Evolutionary conservation across 2,113 vertebrate genomes (phyloP).

Genomic region (Heliornis fulica): DNA sequence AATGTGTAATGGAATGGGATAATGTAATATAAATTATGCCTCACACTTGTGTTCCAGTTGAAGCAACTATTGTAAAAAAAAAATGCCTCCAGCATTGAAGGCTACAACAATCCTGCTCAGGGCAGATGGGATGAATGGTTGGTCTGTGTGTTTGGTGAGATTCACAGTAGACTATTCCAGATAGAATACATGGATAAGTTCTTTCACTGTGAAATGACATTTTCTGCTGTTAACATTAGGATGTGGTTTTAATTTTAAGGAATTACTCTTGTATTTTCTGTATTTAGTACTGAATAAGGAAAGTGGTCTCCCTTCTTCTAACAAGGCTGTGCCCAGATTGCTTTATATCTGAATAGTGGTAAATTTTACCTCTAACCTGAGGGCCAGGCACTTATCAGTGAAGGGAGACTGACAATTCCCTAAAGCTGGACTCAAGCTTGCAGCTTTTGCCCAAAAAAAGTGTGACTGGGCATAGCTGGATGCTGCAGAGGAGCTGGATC

Average conservation of each 20-base stretch:
- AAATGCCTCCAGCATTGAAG: background rate
- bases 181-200: background rate
- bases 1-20: background rate
- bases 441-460: too few relatives aligned
- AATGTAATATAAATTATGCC: background rate
- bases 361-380: background rate
- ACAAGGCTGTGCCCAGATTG: background rate
- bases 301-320: background rate
- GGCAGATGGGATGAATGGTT: background rate
- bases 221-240: background rate
- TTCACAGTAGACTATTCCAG: background rate
- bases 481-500: background rate
- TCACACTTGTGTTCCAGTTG: background rate
- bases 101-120: background rate
- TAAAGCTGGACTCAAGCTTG: fast-evolving
- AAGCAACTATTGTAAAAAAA: background rate
- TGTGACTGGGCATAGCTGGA: background rate
- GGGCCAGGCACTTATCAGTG: background rate
- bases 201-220: background rate
- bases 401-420: background rate
- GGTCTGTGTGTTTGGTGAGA: background rate
- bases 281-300: background rate
- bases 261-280: fast-evolving
- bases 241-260: background rate
- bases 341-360: background rate